Conservation (phyloP, 2,113 vertebrate species). For the Noturus placidus region DNA sequence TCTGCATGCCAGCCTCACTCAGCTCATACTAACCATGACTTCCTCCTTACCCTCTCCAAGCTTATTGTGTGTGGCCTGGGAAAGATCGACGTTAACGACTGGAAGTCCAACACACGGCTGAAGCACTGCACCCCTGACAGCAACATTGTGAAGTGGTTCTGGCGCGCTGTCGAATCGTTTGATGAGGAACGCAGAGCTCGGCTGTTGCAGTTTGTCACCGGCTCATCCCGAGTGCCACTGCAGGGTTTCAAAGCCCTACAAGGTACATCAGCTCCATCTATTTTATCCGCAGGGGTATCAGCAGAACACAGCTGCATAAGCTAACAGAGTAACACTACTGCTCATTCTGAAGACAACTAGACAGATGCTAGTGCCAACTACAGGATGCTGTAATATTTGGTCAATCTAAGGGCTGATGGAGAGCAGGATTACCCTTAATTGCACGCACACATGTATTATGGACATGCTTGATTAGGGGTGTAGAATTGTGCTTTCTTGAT, state of each 20-base stretch:
- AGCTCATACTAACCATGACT: background rate
- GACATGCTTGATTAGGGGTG: background rate
- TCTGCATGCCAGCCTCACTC: background rate
- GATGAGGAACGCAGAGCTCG: slow-evolving; percentile 93
- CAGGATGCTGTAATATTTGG: background rate
- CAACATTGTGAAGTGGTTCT: slow-evolving; percentile 98
- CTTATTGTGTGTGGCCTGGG: slow-evolving; percentile 96
- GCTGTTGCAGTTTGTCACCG: slow-evolving; percentile 96
- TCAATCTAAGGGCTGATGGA: background rate
- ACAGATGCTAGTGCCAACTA: background rate
- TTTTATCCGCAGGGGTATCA: background rate
- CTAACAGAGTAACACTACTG: background rate
- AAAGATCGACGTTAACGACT: slow-evolving; percentile 96
- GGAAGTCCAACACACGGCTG: slow-evolving; percentile 96
- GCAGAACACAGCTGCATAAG: background rate
- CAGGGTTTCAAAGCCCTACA: slow-evolving; percentile 98
- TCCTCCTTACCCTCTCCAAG: slow-evolving; percentile 65
- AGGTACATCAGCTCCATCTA: slow-evolving; percentile 69
- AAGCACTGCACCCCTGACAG: slow-evolving; percentile 97
- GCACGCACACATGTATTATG: background rate
- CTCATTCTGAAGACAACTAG: background rate
- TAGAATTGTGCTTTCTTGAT: background rate
- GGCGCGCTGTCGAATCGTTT: slow-evolving; percentile 96
- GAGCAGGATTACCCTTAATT: background rate
- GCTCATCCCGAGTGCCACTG: slow-evolving; percentile 93